A percentile compares a stretch with the other conserved stretches of the same genome.
Conservation (phyloP, 2,113 vertebrate species). For the Gorsachius goisagi region DNA sequence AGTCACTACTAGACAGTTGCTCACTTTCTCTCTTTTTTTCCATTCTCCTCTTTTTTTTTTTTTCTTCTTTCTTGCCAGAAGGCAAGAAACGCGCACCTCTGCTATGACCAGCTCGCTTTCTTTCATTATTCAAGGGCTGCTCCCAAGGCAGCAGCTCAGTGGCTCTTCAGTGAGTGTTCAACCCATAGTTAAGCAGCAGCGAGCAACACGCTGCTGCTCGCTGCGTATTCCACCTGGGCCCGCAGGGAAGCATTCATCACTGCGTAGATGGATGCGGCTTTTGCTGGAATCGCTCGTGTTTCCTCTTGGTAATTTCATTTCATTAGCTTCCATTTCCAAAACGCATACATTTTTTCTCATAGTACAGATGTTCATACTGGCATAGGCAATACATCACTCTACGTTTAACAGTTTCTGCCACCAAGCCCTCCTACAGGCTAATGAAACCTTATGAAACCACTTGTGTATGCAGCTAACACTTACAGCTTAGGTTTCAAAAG, state of each 20-base stretch:
- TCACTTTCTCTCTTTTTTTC: background rate
- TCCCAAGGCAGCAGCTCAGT: background rate
- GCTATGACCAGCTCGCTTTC: background rate
- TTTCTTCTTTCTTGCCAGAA: background rate
- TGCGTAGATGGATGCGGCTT: background rate
- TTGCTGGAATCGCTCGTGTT: background rate
- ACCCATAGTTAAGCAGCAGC: background rate
- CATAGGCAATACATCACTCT: background rate
- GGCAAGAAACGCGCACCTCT: background rate
- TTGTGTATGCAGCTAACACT: background rate
- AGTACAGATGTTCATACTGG: background rate
- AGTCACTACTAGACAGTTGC: background rate
- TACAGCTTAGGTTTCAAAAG: background rate
- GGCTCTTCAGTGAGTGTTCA: background rate
- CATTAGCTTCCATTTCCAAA: background rate
- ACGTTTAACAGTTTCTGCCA: background rate
- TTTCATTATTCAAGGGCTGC: background rate
- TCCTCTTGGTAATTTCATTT: background rate
- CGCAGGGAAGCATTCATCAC: background rate
- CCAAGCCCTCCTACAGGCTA: background rate
- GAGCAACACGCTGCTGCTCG: background rate
- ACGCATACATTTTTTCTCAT: background rate
- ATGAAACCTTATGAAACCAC: background rate
- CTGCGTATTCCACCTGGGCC: accelerated
- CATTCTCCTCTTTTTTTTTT: background rate